These are phyloP conservation scores for Peromyscus californicus DNA, from an alignment of 2,113 vertebrate species.

Conservation along the genomic window DNA sequence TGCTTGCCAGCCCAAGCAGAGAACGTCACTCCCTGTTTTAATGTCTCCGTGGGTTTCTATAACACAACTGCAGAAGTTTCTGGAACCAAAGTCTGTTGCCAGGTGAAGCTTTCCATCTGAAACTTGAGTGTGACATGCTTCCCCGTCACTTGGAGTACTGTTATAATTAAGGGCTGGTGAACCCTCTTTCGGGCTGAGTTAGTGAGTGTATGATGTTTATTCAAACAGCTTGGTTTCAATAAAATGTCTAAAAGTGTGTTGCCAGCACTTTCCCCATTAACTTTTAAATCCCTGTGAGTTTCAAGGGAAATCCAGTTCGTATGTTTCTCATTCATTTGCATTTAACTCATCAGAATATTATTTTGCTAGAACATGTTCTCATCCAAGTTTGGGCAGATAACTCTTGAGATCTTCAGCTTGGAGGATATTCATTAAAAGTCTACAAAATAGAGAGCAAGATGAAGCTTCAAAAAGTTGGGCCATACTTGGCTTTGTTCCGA, in stretches of 20 bases:
- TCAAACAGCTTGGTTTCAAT: constrained; percentile 84
- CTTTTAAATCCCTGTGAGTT: constrained; percentile 81
- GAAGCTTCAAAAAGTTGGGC: constrained; percentile 45
- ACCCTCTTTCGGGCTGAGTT: constrained; percentile 73
- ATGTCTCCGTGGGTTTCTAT: constrained; percentile 67
- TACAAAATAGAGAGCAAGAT: constrained; percentile 58
- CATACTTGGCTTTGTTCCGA: constrained; percentile 64
- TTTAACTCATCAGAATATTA: constrained; percentile 83
- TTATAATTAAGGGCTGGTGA: constrained; percentile 78
- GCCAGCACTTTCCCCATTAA: constrained; percentile 82
- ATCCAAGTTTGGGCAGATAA: constrained; percentile 71
- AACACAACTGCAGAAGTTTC: constrained; percentile 76
- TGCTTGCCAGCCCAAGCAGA: constrained; percentile 68
- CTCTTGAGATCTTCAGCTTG: constrained; percentile 70
- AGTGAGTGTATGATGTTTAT: constrained; percentile 81
- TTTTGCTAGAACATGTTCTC: constrained; percentile 69
- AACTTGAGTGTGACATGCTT: constrained; percentile 68
- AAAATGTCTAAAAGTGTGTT: constrained; percentile 79
- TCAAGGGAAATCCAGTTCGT: constrained; percentile 78
- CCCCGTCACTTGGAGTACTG: constrained; percentile 69
- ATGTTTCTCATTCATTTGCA: constrained; percentile 83
- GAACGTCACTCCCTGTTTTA: constrained; percentile 74
- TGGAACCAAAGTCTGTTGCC: constrained; percentile 64
- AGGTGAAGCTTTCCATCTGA: constrained; percentile 79
- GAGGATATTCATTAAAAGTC: constrained; percentile 67